phyloP scores from a whole-genome alignment of 2,113 vertebrate species.

The Rallus limicola region DNA sequence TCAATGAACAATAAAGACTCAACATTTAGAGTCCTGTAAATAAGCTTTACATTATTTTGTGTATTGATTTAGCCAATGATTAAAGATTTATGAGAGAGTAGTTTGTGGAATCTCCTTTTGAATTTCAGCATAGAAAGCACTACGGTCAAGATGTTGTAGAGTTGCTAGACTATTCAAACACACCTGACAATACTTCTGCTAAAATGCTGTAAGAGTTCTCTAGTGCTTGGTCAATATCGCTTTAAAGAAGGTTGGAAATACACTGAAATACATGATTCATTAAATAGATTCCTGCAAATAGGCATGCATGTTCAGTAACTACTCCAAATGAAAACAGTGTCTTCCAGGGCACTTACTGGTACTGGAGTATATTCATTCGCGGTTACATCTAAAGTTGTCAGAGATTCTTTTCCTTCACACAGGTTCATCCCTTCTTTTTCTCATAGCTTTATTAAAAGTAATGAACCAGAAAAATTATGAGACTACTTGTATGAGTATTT shows the following conservation, averaged over 20 bases:
- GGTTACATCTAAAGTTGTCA: neutral
- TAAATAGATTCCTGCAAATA: neutral
- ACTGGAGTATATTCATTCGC: neutral
- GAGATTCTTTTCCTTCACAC: neutral
- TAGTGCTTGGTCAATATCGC: neutral
- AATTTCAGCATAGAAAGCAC: neutral
- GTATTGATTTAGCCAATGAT: neutral
- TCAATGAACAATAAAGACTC: neutral
- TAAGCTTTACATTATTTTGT: neutral
- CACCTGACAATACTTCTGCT: neutral
- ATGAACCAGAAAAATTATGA: neutral
- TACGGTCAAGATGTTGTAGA: neutral
- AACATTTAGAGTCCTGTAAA: neutral
- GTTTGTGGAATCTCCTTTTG: neutral
- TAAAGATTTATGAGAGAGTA: neutral
- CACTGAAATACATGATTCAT: neutral
- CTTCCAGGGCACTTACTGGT: neutral
- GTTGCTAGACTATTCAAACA: neutral
- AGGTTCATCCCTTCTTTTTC: neutral
- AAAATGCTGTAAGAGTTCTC: neutral
- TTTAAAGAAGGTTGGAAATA: neutral
- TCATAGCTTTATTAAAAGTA: neutral
- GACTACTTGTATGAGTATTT: neutral
- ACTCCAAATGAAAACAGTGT: neutral
- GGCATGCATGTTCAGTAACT: neutral